Percentiles rank a stretch among this genome's conserved stretches.
Conservation (phyloP, 1,140 invertebrate genomes). For the Dinoponera quadriceps region DNA sequence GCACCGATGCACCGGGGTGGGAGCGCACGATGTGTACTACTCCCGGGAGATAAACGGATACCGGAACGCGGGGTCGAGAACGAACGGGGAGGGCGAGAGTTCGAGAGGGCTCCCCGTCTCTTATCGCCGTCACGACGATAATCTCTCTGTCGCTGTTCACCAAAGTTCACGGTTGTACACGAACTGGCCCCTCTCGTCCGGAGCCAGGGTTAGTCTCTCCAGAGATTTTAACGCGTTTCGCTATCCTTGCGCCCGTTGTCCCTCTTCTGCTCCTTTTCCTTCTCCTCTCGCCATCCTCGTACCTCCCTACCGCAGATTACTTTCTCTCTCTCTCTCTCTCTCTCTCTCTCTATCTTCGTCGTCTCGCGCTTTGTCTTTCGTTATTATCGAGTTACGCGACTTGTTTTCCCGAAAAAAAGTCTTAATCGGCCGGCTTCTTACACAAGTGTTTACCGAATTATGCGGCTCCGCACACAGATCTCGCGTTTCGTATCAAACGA, state of each 20-base stretch:
- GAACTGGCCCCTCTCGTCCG: constrained; percentile 31
- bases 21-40: neutral
- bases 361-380: neutral
- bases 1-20: too few species aligned
- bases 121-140: constrained; percentile 69
- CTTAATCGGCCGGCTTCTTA: constrained; percentile 13
- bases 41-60: neutral
- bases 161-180: constrained; percentile 71
- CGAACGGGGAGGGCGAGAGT: neutral
- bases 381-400: constrained; percentile 9
- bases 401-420: constrained; percentile 58
- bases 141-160: constrained; percentile 64
- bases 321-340: neutral
- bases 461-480: neutral
- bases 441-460: neutral
- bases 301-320: neutral
- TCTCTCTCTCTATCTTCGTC: too few species aligned
- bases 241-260: constrained; percentile 15
- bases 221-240: constrained; percentile 60
- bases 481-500: constrained; percentile 8
- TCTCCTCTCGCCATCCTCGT: neutral
- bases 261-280: neutral
- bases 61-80: neutral
- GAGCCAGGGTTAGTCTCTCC: constrained; percentile 67
- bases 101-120: neutral